Percentiles rank a stretch among this genome's conserved stretches.
Evolutionary conservation across 2,888 invertebrate genomes (phyloP).

Genomic region (Yponomeuta cagnagella): DNA sequence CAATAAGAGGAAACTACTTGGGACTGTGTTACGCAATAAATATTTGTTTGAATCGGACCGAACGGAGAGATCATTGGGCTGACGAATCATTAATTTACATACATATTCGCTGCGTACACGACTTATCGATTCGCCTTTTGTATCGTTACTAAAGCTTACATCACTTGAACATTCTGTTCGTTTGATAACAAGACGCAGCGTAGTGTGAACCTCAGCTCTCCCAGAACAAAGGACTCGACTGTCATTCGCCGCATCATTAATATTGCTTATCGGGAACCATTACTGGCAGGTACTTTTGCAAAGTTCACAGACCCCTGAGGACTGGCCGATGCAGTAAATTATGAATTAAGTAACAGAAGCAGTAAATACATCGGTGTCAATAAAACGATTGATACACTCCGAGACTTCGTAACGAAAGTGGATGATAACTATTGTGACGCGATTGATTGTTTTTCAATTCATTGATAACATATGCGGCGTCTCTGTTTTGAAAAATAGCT

Average conservation of each 20-base stretch:
- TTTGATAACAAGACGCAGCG: neutral
- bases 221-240: neutral
- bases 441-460: neutral
- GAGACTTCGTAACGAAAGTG: neutral
- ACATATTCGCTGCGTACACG: neutral
- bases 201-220: neutral
- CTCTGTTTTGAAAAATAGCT: neutral
- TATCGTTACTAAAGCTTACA: neutral
- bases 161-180: neutral
- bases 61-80: conserved; percentile 10
- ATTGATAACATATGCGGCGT: neutral
- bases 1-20: conserved; percentile 55
- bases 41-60: conserved; percentile 17
- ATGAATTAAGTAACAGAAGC: conserved; percentile 9
- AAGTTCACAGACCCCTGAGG: neutral
- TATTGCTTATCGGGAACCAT: neutral
- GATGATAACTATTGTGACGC: neutral
- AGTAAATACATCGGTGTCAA: neutral
- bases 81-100: conserved; percentile 4
- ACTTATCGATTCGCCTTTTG: neutral
- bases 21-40: conserved; percentile 45
- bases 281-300: neutral
- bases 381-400: neutral
- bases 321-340: neutral
- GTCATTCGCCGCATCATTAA: neutral